phyloP scores from a whole-genome alignment of 2,797 vertebrate genomes.

The Martes flavigula region DNA sequence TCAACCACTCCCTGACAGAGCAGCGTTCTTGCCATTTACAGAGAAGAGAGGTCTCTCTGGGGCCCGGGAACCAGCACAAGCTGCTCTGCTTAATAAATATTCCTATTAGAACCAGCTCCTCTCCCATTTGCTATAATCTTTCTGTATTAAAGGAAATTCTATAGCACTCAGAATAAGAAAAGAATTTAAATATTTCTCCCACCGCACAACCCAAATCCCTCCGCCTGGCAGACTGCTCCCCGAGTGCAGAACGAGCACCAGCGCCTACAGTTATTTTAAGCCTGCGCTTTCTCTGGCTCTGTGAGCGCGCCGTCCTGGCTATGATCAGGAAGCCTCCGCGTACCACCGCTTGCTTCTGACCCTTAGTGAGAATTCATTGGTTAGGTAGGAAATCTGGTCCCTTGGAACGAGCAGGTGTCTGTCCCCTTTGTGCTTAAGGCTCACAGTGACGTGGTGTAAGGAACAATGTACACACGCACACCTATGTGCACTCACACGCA shows the following conservation, averaged over 20 bases:
- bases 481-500: rapidly evolving
- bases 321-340: background rate
- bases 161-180: background rate
- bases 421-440: background rate
- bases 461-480: rapidly evolving
- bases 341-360: background rate
- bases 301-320: rapidly evolving
- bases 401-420: too few species aligned
- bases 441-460: background rate
- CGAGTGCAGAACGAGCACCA: rapidly evolving
- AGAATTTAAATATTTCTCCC: background rate
- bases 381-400: background rate
- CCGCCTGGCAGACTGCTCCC: background rate
- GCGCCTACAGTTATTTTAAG: background rate
- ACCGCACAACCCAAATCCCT: rapidly evolving
- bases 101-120: too few species aligned
- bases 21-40: rapidly evolving
- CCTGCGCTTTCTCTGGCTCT: background rate
- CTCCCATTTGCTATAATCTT: background rate
- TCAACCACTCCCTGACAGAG: rapidly evolving
- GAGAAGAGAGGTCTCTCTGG: background rate
- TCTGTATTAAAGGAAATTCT: background rate
- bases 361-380: too few species aligned
- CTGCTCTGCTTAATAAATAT: rapidly evolving
- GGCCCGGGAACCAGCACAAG: rapidly evolving